Percentiles rank a stretch among this genome's conserved stretches.
Conservation (phyloP, 2,113 vertebrate genomes). For the Desmodus rotundus region DNA sequence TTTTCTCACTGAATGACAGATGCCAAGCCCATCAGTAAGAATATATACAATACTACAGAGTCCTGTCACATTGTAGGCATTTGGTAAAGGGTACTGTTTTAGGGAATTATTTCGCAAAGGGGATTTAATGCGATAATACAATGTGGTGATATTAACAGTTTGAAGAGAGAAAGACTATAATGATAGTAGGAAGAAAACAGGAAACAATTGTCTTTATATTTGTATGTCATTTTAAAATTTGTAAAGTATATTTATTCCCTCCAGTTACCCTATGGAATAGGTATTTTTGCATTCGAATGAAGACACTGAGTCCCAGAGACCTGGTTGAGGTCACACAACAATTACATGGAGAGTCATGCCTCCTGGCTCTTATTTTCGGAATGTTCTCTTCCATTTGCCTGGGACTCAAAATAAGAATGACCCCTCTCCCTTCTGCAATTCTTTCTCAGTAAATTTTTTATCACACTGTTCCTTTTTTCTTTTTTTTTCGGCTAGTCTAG, state of each 20-base stretch:
- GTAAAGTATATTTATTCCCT: background rate
- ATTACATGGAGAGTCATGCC: background rate
- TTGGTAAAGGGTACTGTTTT: background rate
- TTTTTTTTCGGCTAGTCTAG: background rate
- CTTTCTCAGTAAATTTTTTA: background rate
- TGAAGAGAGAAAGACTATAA: background rate
- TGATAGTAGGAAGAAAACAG: background rate
- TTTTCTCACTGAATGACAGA: slow-evolving; percentile 2
- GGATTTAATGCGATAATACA: background rate
- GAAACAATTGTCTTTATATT: background rate
- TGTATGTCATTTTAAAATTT: background rate
- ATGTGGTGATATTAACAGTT: background rate
- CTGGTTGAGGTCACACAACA: background rate
- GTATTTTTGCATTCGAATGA: slow-evolving; percentile 3
- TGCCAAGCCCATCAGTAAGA: background rate
- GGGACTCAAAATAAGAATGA: background rate
- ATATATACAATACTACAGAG: background rate
- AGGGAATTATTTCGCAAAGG: background rate
- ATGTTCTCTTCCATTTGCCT: background rate
- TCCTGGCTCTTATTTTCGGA: background rate
- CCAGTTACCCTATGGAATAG: background rate
- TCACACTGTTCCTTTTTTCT: background rate
- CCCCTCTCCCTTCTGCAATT: background rate
- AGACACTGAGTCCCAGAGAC: background rate
- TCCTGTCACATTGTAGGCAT: background rate